Percentiles rank a stretch among this genome's conserved stretches.
Evolutionary conservation across 2,113 vertebrate species (phyloP).

Genomic region (Odontophorus gujanensis): DNA sequence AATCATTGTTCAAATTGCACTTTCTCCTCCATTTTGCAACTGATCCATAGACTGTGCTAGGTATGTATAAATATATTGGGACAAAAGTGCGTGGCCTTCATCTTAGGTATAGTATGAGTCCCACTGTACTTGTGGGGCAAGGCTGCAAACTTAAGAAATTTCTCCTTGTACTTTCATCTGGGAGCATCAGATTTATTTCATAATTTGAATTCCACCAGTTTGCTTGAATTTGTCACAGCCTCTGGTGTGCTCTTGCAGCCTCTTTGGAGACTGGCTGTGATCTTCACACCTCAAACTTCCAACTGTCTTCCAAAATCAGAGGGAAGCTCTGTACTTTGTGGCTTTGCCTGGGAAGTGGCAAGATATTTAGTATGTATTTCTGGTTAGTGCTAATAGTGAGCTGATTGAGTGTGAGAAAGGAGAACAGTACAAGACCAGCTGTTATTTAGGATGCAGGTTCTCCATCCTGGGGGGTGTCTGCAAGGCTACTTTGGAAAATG

Average conservation of each 20-base stretch:
- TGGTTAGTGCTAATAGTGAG: neutral
- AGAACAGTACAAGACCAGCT: neutral
- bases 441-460: neutral
- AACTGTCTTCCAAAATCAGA: neutral
- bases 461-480: neutral
- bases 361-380: neutral
- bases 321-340: neutral
- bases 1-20: neutral
- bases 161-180: neutral
- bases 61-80: too few species aligned
- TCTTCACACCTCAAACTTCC: neutral
- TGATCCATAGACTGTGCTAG: neutral
- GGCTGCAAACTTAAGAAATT: neutral
- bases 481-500: neutral
- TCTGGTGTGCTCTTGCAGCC: neutral
- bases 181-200: neutral
- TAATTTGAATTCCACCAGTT: neutral
- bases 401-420: neutral
- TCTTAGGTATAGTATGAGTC: neutral
- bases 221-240: neutral
- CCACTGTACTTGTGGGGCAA: neutral
- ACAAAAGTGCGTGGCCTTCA: accelerated
- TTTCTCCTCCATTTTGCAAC: neutral
- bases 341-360: neutral
- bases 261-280: neutral